Percentiles rank a stretch among this genome's conserved stretches.
Evolutionary conservation across 2,888 invertebrate species (phyloP).

Genomic region (Hanleya hanleyi): DNA sequence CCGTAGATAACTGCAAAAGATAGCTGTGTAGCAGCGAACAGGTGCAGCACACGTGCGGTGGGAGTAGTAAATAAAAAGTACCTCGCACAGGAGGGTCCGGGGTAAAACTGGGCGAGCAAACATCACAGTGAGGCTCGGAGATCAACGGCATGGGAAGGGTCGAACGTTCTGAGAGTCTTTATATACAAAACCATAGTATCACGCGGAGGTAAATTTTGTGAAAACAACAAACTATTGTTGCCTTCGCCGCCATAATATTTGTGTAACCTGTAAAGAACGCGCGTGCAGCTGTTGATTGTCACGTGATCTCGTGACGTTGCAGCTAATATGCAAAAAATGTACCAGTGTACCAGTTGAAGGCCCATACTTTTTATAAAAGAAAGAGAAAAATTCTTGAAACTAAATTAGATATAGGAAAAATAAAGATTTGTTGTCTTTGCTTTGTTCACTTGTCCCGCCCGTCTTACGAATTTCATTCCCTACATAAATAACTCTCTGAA

Average conservation of each 20-base stretch:
- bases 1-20: too few species aligned
- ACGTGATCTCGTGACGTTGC: slow-evolving; percentile 1
- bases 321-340: too few species aligned
- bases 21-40: too few species aligned
- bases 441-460: too few species aligned
- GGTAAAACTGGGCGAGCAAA: neutral
- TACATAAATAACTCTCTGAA: too few species aligned
- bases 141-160: neutral
- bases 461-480: too few species aligned
- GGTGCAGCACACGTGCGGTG: neutral
- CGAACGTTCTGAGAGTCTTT: neutral
- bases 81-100: neutral
- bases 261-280: slow-evolving; percentile 9
- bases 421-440: too few species aligned
- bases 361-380: too few species aligned
- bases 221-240: slow-evolving; percentile 11
- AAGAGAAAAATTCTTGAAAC: too few species aligned
- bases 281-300: neutral
- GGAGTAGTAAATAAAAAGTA: neutral
- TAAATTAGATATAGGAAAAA: too few species aligned
- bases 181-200: slow-evolving; percentile 1
- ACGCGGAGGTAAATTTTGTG: slow-evolving; percentile 6
- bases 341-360: too few species aligned
- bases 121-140: neutral
- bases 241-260: slow-evolving; percentile 5